Base-by-base conservation (phyloP, 1,140 invertebrate species). In the Trachelipus rathkii region DNA sequence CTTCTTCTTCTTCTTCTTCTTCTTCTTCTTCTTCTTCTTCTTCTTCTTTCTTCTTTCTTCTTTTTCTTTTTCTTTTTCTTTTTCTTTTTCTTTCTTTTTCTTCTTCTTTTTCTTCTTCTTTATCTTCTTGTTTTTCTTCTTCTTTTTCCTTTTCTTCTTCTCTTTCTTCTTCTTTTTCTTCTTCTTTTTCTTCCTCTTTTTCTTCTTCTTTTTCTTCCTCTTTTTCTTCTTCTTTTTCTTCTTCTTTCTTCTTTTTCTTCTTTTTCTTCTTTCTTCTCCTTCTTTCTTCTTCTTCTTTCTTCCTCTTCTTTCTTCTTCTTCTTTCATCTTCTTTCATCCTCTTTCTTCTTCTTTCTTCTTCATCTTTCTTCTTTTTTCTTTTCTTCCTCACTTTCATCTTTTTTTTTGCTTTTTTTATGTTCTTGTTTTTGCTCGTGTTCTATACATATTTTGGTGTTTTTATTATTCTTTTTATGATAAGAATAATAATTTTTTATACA, bases 71-170 rank as follows among this genome's bases (percentile, higher is more conserved):
- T 60, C 19, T 21, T 60, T 7, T 21, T 60, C 19, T 60, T 60
- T 7, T 21, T 60, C 19, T 21, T 60, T 7, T 21, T 60, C 19
- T 21, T 60, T 8, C 8, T 21, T 7, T 21, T 21, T 60, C 19
- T 60, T 60, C 53, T 60, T 60, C 53, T 60, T 60, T 8, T 60
- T 60, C 19, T 60, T 60, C 53, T 60, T 60, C 53, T 60, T 60
- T 4, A 3, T 60, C 53, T 21, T 60, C 53, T 21, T 60, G 2
- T 21, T 60, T 7, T 60, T 60, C 19, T 60, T 60, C 53, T 60
- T 60, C 53, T 60, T 60, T 8, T 60, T 60, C 53, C 8, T 21
- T 7, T 21, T 60, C 53, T 21, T 60, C 19, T 60, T 60, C 53
- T 60, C 8, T 8, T 60, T 60, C 53, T 60, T 60, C 19, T 60